Conservation (phyloP, 2,797 vertebrate species). For the Pseudomugil gertrudae region DNA sequence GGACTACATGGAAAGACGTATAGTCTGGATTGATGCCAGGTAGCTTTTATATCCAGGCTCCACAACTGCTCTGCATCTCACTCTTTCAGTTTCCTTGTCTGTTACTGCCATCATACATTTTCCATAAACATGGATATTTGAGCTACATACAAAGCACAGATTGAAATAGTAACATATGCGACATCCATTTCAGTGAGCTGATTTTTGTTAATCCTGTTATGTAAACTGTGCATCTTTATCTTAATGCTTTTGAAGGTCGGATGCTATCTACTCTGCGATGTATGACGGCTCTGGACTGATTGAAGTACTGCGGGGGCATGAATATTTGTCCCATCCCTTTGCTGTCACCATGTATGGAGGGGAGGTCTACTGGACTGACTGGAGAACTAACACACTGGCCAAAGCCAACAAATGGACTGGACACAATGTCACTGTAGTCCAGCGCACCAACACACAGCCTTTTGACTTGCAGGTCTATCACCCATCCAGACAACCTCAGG, state of each 20-base stretch:
- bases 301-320: slow-evolving; percentile 95
- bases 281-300: slow-evolving; percentile 96
- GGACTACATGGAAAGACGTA: slow-evolving; percentile 95
- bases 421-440: slow-evolving; percentile 95
- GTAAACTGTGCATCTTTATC: slow-evolving; percentile 14
- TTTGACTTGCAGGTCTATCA: slow-evolving; percentile 98
- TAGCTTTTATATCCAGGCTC: slow-evolving; percentile 55
- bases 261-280: slow-evolving; percentile 95
- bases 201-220: slow-evolving; percentile 3
- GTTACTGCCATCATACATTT: slow-evolving; percentile 13
- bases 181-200: neutral
- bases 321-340: slow-evolving; percentile 96
- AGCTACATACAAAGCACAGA: slow-evolving; percentile 1
- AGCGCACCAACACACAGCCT: slow-evolving; percentile 97
- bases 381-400: slow-evolving; percentile 96
- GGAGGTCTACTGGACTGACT: slow-evolving; percentile 98
- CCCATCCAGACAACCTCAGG: slow-evolving; percentile 94
- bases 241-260: slow-evolving; percentile 84
- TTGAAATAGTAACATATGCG: neutral
- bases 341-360: slow-evolving; percentile 97
- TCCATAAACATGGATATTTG: slow-evolving; percentile 1
- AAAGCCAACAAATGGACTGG: slow-evolving; percentile 99
- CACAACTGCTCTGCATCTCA: slow-evolving; percentile 27
- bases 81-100: neutral
- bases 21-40: slow-evolving; percentile 98